Percentiles rank a stretch among this genome's conserved stretches.
Evolutionary conservation across 2,797 vertebrate genomes (phyloP).

Genomic region (Aldrovandia affinis): DNA sequence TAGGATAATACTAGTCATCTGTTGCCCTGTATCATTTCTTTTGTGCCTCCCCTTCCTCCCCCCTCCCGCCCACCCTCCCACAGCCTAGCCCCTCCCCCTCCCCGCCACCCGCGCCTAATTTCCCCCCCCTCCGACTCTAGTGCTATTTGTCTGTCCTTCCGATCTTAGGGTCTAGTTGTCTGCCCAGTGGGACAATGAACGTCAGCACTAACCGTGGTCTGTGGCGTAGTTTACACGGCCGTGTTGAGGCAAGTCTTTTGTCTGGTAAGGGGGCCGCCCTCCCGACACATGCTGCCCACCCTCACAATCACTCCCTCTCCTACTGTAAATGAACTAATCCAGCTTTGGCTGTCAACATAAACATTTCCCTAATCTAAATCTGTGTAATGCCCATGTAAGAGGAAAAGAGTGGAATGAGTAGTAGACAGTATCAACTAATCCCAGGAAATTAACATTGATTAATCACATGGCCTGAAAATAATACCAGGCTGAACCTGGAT

Average conservation of each 20-base stretch:
- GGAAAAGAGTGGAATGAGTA: conserved; percentile 21
- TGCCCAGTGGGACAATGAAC: conserved; percentile 26
- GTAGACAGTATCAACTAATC: conserved; percentile 36
- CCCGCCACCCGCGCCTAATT: conserved; percentile 50
- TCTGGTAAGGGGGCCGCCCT: conserved; percentile 15
- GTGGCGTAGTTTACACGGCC: conserved; percentile 18
- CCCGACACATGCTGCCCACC: conserved; percentile 13
- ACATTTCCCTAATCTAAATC: conserved; percentile 45
- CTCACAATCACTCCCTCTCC: conserved; percentile 23
- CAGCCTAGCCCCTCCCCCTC: conserved; percentile 23
- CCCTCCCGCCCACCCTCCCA: conserved; percentile 38
- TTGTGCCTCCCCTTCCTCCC: conserved; percentile 52
- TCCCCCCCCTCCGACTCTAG: conserved; percentile 59
- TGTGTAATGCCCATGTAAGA: conserved; percentile 41
- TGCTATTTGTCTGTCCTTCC: conserved; percentile 49
- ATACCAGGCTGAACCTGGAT: not conserved
- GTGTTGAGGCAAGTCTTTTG: conserved; percentile 25
- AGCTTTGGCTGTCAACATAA: conserved; percentile 47
- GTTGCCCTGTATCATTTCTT: conserved; percentile 75
- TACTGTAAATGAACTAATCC: conserved; percentile 45
- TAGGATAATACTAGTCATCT: conserved; percentile 80
- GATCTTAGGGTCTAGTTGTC: conserved; percentile 38
- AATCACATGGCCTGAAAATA: conserved; percentile 30
- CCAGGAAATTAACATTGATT: conserved; percentile 43
- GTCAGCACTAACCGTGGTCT: conserved; percentile 18